phyloP scores from a whole-genome alignment of 92 coral and sea anemone genomes.

The Porites lobata region DNA sequence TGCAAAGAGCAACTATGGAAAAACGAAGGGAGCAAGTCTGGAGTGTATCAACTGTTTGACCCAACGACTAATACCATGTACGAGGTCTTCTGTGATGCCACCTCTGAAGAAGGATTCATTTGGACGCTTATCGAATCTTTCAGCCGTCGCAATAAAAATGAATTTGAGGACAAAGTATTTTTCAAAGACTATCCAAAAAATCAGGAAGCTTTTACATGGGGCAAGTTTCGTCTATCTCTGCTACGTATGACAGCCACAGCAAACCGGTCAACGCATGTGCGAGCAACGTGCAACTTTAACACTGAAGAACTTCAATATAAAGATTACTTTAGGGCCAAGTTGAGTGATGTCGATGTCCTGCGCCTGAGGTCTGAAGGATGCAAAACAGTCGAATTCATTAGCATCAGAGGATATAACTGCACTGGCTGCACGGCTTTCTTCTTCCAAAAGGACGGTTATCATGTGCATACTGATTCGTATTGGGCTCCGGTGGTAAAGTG shows the following conservation, averaged over 20 bases:
- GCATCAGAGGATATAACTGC: constrained; percentile 44
- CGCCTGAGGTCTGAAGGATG: not conserved
- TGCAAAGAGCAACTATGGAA: not conserved
- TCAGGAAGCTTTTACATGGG: constrained; percentile 38
- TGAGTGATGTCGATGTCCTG: constrained; percentile 43
- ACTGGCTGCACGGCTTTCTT: constrained; percentile 30
- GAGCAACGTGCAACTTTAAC: constrained; percentile 63
- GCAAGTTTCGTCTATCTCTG: constrained; percentile 44
- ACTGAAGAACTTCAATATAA: constrained; percentile 41
- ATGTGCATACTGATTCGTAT: constrained; percentile 26
- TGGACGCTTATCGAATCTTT: constrained; percentile 73
- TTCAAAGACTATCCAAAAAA: constrained; percentile 22
- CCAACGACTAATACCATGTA: not conserved
- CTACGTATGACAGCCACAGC: constrained; percentile 27
- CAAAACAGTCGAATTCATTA: constrained; percentile 36
- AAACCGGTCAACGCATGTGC: constrained; percentile 38
- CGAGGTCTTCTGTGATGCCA: constrained; percentile 48
- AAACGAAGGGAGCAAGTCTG: not conserved
- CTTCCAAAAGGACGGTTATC: not conserved
- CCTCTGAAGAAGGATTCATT: constrained; percentile 42
- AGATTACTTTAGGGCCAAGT: constrained; percentile 53
- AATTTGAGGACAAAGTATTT: constrained; percentile 13
- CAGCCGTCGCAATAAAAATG: constrained; percentile 21
- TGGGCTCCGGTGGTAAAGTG: not conserved
- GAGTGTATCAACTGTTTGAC: constrained; percentile 20